These are phyloP conservation scores for Cyclargus thomasi DNA, from an alignment of 1,140 invertebrate species.

Conservation along the genomic window DNA sequence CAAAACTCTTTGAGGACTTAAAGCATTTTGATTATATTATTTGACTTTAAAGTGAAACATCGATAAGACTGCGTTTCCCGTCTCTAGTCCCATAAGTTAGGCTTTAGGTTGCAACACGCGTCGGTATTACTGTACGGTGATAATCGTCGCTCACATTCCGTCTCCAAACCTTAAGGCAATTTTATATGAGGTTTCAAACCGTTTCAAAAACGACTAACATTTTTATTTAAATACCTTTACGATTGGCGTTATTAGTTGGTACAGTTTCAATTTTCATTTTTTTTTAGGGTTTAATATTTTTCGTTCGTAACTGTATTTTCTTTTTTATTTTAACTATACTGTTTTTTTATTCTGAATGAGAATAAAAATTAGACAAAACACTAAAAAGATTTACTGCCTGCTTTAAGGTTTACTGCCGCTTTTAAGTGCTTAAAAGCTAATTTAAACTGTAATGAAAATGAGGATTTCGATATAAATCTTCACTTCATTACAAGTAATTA, in stretches of 20 bases:
- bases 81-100: neutral
- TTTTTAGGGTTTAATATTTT: neutral
- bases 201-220: neutral
- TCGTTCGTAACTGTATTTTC: too few relatives aligned
- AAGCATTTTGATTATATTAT: neutral
- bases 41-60: neutral
- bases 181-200: conserved; percentile 1
- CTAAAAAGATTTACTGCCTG: too few relatives aligned
- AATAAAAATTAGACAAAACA: too few relatives aligned
- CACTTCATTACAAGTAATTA: too few relatives aligned
- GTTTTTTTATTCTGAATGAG: too few relatives aligned
- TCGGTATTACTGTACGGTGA: conserved; percentile 9
- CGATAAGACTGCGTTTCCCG: neutral
- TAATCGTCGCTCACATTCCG: conserved; percentile 7
- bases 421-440: too few relatives aligned
- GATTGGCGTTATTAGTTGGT: neutral
- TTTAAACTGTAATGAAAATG: too few relatives aligned
- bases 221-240: conserved; percentile 1
- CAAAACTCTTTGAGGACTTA: too few relatives aligned
- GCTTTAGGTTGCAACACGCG: conserved; percentile 14
- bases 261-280: too few relatives aligned
- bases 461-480: too few relatives aligned
- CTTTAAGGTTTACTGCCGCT: too few relatives aligned
- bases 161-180: conserved; percentile 10
- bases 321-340: too few relatives aligned